Conservation (phyloP, 1,140 invertebrate genomes). For the Frieseomelitta varia region DNA sequence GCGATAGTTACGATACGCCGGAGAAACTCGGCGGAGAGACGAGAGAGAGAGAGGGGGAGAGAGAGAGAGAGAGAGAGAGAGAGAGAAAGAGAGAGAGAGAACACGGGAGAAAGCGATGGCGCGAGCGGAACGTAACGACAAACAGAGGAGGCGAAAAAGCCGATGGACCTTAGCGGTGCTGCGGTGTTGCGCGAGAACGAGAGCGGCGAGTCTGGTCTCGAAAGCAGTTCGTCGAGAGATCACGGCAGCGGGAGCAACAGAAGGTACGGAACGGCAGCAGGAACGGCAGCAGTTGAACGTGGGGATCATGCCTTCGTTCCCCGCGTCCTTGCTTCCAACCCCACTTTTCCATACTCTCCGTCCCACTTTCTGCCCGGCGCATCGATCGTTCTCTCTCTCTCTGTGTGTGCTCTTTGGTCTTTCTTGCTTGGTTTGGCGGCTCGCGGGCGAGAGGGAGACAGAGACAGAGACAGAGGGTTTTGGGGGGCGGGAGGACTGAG, state of each 20-base stretch:
- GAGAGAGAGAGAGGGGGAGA: too few relatives aligned
- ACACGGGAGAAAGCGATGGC: background rate
- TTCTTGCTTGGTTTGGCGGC: background rate
- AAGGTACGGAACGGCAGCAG: slow-evolving; percentile 61
- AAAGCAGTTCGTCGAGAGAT: slow-evolving; percentile 62
- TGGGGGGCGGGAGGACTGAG: slow-evolving; percentile 20
- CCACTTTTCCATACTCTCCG: slow-evolving; percentile 43
- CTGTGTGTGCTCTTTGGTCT: slow-evolving; percentile 37
- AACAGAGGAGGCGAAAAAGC: slow-evolving; percentile 19
- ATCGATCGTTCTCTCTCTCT: slow-evolving; percentile 65
- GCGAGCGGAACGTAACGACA: background rate
- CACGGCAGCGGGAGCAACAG: slow-evolving; percentile 67
- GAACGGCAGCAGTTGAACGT: slow-evolving; percentile 64
- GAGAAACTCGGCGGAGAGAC: background rate
- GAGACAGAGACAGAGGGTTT: too few relatives aligned
- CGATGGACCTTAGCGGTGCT: background rate
- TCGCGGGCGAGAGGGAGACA: slow-evolving; percentile 23
- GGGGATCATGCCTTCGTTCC: slow-evolving; percentile 50
- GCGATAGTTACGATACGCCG: background rate
- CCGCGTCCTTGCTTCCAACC: slow-evolving; percentile 28
- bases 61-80: too few relatives aligned
- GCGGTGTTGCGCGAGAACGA: slow-evolving; percentile 29
- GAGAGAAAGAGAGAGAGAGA: too few relatives aligned
- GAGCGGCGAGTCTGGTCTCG: slow-evolving; percentile 36
- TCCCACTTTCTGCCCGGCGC: slow-evolving; percentile 34